phyloP scores from a whole-genome alignment of 1,140 invertebrate species.

The Gonioctena quinquepunctata region DNA sequence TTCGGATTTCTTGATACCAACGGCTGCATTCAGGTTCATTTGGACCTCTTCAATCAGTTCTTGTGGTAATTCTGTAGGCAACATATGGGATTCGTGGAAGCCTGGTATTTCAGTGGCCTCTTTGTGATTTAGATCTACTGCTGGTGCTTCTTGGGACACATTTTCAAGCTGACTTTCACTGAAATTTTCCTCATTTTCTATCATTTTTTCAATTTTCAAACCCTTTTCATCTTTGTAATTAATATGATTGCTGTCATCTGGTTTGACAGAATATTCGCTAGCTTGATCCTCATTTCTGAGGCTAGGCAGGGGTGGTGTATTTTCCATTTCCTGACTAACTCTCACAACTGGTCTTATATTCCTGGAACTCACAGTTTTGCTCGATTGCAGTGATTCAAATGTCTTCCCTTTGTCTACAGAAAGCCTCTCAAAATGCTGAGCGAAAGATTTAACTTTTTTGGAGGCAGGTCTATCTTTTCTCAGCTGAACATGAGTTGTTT shows the following conservation, averaged over 20 bases:
- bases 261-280: neutral
- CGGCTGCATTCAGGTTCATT: neutral
- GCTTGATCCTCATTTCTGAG: conserved; percentile 10
- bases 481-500: neutral
- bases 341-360: neutral
- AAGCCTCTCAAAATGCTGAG: conserved; percentile 11
- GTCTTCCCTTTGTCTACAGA: conserved; percentile 3
- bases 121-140: neutral
- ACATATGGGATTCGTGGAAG: neutral
- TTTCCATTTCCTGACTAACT: neutral
- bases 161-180: neutral
- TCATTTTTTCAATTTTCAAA: conserved; percentile 2
- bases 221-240: neutral
- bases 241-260: neutral
- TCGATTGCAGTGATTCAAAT: conserved; percentile 36
- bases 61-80: conserved; percentile 16
- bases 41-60: neutral
- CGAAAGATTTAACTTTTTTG: conserved; percentile 7
- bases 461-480: neutral
- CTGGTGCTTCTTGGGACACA: neutral
- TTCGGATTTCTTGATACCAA: conserved; percentile 5
- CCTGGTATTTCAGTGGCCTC: neutral
- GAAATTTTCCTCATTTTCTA: conserved; percentile 4
- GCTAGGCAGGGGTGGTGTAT: conserved; percentile 19
- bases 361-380: neutral